Conservation (phyloP, 2,113 vertebrate genomes). For the Ovis aries region DNA sequence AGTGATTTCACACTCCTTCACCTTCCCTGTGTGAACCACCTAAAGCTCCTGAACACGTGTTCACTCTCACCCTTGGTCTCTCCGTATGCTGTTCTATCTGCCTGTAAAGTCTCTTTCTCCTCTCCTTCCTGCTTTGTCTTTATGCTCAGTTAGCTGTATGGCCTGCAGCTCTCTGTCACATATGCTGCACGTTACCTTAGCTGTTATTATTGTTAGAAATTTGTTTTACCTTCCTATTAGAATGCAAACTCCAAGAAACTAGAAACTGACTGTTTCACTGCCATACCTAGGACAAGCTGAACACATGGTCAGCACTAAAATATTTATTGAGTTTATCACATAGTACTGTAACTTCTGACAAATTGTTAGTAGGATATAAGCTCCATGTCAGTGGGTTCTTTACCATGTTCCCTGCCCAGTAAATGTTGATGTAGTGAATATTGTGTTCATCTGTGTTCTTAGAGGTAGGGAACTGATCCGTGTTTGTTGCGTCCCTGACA, state of each 20-base stretch:
- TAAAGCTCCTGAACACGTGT: neutral
- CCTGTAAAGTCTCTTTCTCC: neutral
- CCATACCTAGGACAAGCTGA: neutral
- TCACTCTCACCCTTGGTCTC: neutral
- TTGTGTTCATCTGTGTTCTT: neutral
- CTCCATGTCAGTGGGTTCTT: neutral
- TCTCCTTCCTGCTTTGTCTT: neutral
- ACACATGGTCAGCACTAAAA: neutral
- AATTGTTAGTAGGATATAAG: neutral
- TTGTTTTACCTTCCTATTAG: neutral
- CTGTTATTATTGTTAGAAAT: neutral
- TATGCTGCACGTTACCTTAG: neutral
- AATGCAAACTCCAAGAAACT: neutral
- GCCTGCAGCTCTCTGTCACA: neutral
- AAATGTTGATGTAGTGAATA: neutral
- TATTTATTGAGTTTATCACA: neutral
- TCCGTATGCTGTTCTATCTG: accelerated
- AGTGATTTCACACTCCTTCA: neutral
- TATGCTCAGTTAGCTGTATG: neutral
- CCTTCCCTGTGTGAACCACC: neutral
- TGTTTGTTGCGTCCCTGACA: neutral
- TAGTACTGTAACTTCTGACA: neutral
- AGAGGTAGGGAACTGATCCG: neutral
- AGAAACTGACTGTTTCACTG: neutral
- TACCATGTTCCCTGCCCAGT: neutral